Percentiles rank a stretch among this genome's conserved stretches.
Evolutionary conservation across 2,113 vertebrate genomes (phyloP).

Genomic region (Herpetotheres cachinnans): DNA sequence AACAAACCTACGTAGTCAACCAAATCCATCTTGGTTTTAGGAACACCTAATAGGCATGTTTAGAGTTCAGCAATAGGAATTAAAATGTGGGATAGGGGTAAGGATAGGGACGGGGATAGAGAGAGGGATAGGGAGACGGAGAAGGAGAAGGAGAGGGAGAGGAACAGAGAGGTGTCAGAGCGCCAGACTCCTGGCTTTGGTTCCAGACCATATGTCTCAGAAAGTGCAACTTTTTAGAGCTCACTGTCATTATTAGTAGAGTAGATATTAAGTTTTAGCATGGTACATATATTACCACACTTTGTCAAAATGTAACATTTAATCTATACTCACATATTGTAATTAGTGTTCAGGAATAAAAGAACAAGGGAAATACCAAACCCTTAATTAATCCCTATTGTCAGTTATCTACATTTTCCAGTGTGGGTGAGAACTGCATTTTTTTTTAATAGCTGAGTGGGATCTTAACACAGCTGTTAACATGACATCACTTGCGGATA

Average conservation of each 20-base stretch:
- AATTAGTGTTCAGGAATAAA: constrained; percentile 58
- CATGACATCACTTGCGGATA: not conserved
- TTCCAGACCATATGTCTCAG: not conserved
- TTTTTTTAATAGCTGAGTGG: not conserved
- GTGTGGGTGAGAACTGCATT: not conserved
- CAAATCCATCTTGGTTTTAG: not conserved
- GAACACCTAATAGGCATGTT: not conserved
- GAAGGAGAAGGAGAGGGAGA: not conserved
- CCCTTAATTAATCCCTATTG: constrained; percentile 47
- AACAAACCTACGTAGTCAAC: not conserved
- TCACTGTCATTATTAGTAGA: not conserved
- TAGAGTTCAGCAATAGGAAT: not conserved
- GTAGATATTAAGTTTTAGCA: not conserved
- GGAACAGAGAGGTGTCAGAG: not conserved
- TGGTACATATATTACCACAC: not conserved
- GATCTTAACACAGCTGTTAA: constrained; percentile 24
- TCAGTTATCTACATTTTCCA: constrained; percentile 35
- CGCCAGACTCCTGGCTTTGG: not conserved
- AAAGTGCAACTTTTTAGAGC: not conserved
- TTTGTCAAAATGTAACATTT: constrained; percentile 42
- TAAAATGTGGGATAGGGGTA: not conserved
- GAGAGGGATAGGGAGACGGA: too few relatives aligned
- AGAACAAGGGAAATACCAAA: constrained; percentile 37
- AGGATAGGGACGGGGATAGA: not conserved
- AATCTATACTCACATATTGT: constrained; percentile 46